A percentile compares a stretch with the other conserved stretches of the same genome.
Evolutionary conservation across 2,113 vertebrate genomes (phyloP).

Genomic region (Neomonachus schauinslandi): DNA sequence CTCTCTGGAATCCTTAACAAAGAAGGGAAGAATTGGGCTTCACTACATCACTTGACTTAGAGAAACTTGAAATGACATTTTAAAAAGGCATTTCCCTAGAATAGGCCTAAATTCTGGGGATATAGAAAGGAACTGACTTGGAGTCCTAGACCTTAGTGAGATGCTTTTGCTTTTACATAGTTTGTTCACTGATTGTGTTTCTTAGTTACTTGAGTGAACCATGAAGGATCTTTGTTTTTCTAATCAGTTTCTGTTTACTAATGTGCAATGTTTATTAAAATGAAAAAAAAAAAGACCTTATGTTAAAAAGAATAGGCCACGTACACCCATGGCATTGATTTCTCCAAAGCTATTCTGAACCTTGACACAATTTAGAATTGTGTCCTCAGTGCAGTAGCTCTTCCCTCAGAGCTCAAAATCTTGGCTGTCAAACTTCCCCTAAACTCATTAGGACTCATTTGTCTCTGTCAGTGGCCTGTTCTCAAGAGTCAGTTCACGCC

Average conservation of each 20-base stretch:
- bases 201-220: neutral
- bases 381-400: neutral
- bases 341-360: neutral
- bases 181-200: neutral
- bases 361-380: neutral
- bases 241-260: neutral
- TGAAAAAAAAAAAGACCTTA: neutral
- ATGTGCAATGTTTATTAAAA: neutral
- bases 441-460: constrained; percentile 69
- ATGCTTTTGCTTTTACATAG: constrained; percentile 7
- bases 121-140: neutral
- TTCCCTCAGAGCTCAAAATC: neutral
- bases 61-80: neutral
- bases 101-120: neutral
- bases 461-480: constrained; percentile 56
- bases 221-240: constrained; percentile 51
- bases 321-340: neutral
- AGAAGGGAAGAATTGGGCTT: neutral
- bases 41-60: neutral
- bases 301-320: neutral
- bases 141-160: neutral
- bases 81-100: neutral
- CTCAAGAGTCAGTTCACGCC: constrained; percentile 4
- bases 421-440: neutral
- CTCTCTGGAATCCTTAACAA: neutral